phyloP scores from a whole-genome alignment of 2,113 vertebrate genomes.

The Poicephalus meyeri region DNA sequence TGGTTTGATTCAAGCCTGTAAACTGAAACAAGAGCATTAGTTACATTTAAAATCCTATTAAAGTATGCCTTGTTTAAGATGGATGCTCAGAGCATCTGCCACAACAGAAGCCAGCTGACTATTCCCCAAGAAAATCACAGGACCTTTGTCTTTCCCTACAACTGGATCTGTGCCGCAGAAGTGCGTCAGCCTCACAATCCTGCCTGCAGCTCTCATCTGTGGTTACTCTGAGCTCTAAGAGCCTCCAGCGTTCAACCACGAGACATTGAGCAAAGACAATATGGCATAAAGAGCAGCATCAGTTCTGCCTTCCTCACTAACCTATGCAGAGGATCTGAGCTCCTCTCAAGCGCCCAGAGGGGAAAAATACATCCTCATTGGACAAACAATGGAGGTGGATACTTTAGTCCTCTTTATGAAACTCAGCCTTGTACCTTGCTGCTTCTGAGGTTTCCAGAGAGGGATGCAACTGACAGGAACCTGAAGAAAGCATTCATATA shows the following conservation, averaged over 20 bases:
- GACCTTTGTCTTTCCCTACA: constrained; percentile 45
- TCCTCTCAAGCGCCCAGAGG: background rate
- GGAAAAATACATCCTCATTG: background rate
- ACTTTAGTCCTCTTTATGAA: background rate
- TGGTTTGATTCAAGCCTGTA: background rate
- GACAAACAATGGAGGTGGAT: background rate
- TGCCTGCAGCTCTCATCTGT: background rate
- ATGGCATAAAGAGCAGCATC: fast-evolving
- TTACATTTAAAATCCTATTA: constrained; percentile 28
- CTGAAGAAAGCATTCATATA: background rate
- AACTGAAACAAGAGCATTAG: background rate
- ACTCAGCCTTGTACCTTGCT: background rate
- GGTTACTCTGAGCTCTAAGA: background rate
- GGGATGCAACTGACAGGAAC: background rate
- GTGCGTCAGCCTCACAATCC: constrained; percentile 8
- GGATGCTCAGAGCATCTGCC: constrained; percentile 39
- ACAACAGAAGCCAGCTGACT: constrained; percentile 31
- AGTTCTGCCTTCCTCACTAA: background rate
- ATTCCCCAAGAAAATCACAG: constrained; percentile 42
- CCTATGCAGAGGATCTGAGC: background rate
- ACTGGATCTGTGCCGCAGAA: constrained; percentile 43
- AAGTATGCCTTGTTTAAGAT: constrained; percentile 27
- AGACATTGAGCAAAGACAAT: background rate
- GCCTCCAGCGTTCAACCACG: fast-evolving
- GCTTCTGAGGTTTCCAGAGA: background rate